Evolutionary conservation across 2,888 invertebrate species (phyloP).

Genomic region (Stenchaetothrips biformis): DNA sequence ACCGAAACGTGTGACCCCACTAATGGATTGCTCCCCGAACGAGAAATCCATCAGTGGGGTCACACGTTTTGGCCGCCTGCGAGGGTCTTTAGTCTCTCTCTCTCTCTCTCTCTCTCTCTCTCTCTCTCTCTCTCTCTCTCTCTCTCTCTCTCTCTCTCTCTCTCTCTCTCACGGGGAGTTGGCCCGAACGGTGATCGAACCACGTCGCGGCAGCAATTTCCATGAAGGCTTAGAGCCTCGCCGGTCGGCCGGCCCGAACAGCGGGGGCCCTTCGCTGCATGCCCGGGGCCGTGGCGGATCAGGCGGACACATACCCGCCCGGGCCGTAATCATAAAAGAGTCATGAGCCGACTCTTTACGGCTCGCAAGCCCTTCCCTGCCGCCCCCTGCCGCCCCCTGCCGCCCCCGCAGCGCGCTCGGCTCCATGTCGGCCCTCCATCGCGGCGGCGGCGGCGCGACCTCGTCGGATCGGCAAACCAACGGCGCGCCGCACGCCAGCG

Average conservation of each 20-base stretch:
- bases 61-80: too few species aligned
- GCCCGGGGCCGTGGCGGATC: not conserved
- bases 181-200: not conserved
- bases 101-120: constrained; percentile 1
- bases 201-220: not conserved
- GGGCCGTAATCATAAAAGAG: not conserved
- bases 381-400: too few species aligned
- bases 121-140: not conserved
- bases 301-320: not conserved
- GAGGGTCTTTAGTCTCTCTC: too few species aligned
- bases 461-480: too few species aligned
- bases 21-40: too few species aligned
- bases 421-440: too few species aligned
- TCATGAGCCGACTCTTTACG: not conserved
- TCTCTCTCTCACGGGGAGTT: not conserved
- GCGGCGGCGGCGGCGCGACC: too few species aligned
- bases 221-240: not conserved
- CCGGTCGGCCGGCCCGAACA: too few species aligned
- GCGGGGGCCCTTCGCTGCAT: not conserved
- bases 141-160: not conserved
- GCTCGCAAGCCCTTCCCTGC: not conserved
- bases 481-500: too few species aligned
- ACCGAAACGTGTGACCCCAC: too few species aligned
- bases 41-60: too few species aligned
- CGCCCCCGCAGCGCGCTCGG: too few species aligned